Conservation (phyloP, 2,113 vertebrate species). For the Pelmatolapia mariae region DNA sequence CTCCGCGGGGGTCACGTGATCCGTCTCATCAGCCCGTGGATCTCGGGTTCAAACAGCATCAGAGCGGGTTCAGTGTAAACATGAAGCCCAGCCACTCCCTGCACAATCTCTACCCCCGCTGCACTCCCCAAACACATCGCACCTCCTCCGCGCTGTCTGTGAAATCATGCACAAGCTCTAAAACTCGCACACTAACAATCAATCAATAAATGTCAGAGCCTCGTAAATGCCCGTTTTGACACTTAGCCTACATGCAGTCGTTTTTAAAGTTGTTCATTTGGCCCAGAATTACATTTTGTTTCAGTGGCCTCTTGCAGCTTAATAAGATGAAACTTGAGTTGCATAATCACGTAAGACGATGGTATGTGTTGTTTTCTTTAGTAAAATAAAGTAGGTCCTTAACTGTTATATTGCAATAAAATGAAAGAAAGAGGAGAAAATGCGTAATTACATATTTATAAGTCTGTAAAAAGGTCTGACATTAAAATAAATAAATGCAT, state of each 20-base stretch:
- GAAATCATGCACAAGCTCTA: not conserved
- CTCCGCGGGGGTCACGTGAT: not conserved
- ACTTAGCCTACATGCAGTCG: not conserved
- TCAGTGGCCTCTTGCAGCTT: not conserved
- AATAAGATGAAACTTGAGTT: not conserved
- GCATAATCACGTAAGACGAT: not conserved
- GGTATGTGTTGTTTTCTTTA: not conserved
- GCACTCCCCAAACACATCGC: slow-evolving; percentile 4
- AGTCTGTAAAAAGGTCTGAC: not conserved
- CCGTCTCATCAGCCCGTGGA: slow-evolving; percentile 19
- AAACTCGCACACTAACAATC: not conserved
- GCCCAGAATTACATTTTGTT: not conserved
- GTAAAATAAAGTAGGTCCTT: not conserved
- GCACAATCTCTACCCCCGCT: not conserved
- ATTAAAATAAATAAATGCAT: not conserved
- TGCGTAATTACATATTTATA: not conserved
- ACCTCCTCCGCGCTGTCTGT: not conserved
- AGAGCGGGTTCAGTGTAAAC: slow-evolving; percentile 44
- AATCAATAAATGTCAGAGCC: not conserved
- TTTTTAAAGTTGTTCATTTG: not conserved
- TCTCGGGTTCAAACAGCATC: slow-evolving; percentile 51
- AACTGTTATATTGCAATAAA: not conserved
- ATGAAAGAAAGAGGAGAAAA: not conserved
- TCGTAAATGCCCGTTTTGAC: not conserved
- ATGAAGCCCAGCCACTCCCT: slow-evolving; percentile 10